A percentile compares a stretch with the other conserved stretches of the same genome.
Evolutionary conservation across 2,797 vertebrate genomes (phyloP).

Genomic region (Amazonetta brasiliensis): DNA sequence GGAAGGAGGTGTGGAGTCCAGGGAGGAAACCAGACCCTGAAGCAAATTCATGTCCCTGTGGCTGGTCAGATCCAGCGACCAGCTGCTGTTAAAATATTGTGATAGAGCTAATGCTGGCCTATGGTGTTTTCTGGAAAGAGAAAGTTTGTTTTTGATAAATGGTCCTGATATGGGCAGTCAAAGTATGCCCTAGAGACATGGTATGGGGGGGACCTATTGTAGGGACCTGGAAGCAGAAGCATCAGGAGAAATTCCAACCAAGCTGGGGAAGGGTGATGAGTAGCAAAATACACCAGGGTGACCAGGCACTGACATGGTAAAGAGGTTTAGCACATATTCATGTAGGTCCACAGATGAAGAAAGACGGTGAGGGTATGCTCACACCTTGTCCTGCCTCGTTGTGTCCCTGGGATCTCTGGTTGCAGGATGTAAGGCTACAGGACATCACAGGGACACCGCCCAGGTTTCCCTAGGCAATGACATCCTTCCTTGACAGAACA

Average conservation of each 20-base stretch:
- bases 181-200: rapidly evolving
- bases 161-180: not conserved
- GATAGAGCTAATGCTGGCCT: not conserved
- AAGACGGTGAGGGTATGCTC: not conserved
- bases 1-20: not conserved
- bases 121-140: not conserved
- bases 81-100: conserved; percentile 11
- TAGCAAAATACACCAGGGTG: not conserved
- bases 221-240: not conserved
- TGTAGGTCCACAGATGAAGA: no score
- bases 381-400: not conserved
- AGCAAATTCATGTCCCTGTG: rapidly evolving
- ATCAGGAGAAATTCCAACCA: not conserved
- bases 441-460: not conserved
- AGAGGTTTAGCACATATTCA: not conserved
- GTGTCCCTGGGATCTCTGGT: not conserved
- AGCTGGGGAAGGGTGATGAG: not conserved
- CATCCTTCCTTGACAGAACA: rapidly evolving
- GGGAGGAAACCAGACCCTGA: not conserved
- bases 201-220: rapidly evolving
- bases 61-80: not conserved
- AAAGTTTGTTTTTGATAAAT: not conserved
- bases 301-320: rapidly evolving
- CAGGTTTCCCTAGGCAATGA: not conserved
- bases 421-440: not conserved